phyloP scores from a whole-genome alignment of 2,888 invertebrate genomes.

The Megamerina dolium region DNA sequence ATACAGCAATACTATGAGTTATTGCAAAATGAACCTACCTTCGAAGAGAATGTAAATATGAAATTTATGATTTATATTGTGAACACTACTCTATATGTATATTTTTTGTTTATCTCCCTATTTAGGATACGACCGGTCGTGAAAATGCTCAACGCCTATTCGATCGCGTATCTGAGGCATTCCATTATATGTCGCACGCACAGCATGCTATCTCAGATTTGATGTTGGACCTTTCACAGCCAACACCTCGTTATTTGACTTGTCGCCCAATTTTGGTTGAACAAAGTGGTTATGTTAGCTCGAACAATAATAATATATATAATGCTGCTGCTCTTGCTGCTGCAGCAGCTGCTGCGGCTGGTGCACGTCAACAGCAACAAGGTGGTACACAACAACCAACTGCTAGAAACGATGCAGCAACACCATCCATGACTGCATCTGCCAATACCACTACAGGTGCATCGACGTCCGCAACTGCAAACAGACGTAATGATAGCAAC shows the following conservation, averaged over 20 bases:
- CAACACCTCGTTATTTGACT: slow-evolving; percentile 63
- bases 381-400: slow-evolving; percentile 21
- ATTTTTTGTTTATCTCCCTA: slow-evolving; percentile 1
- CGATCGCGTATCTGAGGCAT: slow-evolving; percentile 69
- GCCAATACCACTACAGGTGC: slow-evolving; percentile 19
- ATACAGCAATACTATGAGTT: slow-evolving; percentile 59
- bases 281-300: slow-evolving; percentile 53
- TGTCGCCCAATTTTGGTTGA: slow-evolving; percentile 69
- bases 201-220: slow-evolving; percentile 87
- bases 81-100: background rate
- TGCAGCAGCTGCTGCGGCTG: slow-evolving; percentile 8
- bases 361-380: slow-evolving; percentile 12
- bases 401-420: slow-evolving; percentile 18
- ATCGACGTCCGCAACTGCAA: slow-evolving; percentile 18
- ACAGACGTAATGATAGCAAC: too few relatives aligned
- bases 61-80: slow-evolving; percentile 7
- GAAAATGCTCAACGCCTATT: slow-evolving; percentile 61
- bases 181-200: slow-evolving; percentile 82
- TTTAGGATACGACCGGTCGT: slow-evolving; percentile 49
- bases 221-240: slow-evolving; percentile 62
- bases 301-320: slow-evolving; percentile 38
- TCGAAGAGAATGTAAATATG: slow-evolving; percentile 43
- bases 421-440: slow-evolving; percentile 9
- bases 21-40: slow-evolving; percentile 57
- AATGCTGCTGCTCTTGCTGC: slow-evolving; percentile 24